Evolutionary conservation across 2,113 vertebrate species (phyloP), one percentile per base, ranked within the genome.

Genomic region (Gymnorhina tibicen): DNA sequence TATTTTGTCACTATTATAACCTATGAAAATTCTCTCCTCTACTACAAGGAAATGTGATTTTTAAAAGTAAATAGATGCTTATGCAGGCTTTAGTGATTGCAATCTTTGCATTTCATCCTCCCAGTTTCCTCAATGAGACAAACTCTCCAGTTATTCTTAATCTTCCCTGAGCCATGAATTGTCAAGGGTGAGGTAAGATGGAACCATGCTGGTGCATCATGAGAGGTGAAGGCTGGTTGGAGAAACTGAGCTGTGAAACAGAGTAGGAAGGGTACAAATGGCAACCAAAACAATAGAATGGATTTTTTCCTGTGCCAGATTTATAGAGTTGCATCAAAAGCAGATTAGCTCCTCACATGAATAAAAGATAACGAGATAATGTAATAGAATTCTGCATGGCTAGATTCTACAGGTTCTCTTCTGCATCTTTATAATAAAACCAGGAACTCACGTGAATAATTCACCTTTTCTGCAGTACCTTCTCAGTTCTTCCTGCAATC

Each of bases 191-290:
- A 53, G 67, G 32, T 52, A 11, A 81, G 69, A 30, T 15, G 58
- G 46, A 74, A 13, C 26, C 7, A 1, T 4, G 17, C 9, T 18
- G 41, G 33, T 68, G 23, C 23, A 15, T 33, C 1, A 1, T 1
- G 18, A 75, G 42, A 50, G 8, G 2, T 32, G 32, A 76, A 85
- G 50, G 20, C 5, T 90, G 16, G 4, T 5, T 63, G 70, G 44
- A 46, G 24, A 88, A 56, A 35, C 0, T 78, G 85, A 82, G 18
- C 44, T 75, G 15, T 64, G 49, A 76, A 68, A 68, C 6, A 49
- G 41, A 49, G 14, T 9, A 76, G 35, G 47, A 33, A 82, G 39
- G 30, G 23, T 59, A 76, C 8, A 86, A 72, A 82, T 44, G 23
- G 24, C 44, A 64, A 39, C 13, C 30, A 68, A 78, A 70, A 13